Evolutionary conservation across 2,113 vertebrate genomes (phyloP), one percentile per base, ranked within the genome.

Genomic region (Gymnogyps californianus): DNA sequence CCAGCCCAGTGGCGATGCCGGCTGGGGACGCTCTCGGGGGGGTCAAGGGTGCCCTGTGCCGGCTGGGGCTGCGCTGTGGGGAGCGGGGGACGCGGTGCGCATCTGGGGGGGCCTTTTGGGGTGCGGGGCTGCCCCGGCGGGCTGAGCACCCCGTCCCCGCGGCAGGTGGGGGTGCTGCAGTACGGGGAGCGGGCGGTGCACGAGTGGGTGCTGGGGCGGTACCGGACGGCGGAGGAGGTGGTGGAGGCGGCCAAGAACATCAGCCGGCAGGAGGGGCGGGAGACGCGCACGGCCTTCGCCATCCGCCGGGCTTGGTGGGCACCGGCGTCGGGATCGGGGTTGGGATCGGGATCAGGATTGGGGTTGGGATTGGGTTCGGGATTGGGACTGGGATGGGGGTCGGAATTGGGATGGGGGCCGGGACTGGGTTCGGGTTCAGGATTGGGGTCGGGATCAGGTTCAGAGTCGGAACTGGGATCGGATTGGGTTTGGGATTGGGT

Each of bases 221-320:
- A 99, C 97, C 98, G 98, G 79, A 99, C 99, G 3, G 99, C 98
- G 29, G 94, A 98, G 92, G 97, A 99, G 71, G 99, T 99, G 95
- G 98, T 99, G 38, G 98, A 99, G 80, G 99, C 99, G 0, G 99
- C 99, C 62, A 98, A 97, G 96, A 99, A 99, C 97, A 99, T 99
- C 98, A 99, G 98, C 54, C 98, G 99, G 13, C 98, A 99, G 94
- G 99, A 99, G 96, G 99, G 99, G 12, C 96, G 99, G 51, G 99
- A 99, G 98, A 99, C 99, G 0, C 98, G 99, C 89, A 99, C 99
- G 0, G 99, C 99, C 4, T 96, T 98, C 20, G 99, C 99, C 62
- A 98, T 99, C 88, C 97, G 96, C 91, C 97, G 93, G 90, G 99
- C 99, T 10, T 99, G 99, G 99, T 99, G 98, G 61, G 98, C 64